Conservation (phyloP, 64 coral and sea anemone genomes). For the Stichodactyla mertensii region DNA sequence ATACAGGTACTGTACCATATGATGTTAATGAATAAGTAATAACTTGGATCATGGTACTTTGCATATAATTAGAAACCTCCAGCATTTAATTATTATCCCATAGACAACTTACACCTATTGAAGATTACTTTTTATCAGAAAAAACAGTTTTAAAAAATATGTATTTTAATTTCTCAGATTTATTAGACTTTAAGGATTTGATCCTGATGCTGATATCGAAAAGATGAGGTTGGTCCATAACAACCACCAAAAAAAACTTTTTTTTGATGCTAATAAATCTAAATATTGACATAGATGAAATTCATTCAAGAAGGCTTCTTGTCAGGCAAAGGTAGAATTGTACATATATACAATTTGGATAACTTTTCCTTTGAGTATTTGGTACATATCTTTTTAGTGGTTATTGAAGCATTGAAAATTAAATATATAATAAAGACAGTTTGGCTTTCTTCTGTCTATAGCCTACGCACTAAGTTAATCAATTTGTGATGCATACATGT, state of each 20-base stretch:
- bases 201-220: no score
- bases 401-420: neutral
- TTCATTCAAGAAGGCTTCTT: no score
- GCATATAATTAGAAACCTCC: conserved; percentile 4
- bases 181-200: no score
- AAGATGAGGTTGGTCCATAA: no score
- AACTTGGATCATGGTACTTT: neutral
- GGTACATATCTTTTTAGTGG: neutral
- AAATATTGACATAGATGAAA: no score
- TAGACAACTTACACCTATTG: neutral
- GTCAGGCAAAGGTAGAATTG: no score
- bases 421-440: neutral
- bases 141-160: neutral
- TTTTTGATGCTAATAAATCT: no score
- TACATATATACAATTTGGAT: no score
- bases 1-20: neutral
- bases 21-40: neutral
- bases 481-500: neutral
- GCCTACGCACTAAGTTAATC: neutral
- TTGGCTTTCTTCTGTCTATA: neutral
- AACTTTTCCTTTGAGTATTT: no score
- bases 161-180: neutral
- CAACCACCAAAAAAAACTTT: no score
- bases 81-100: neutral
- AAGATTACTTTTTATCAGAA: neutral